Evolutionary conservation across 37 sponge, comb jelly and placozoan species (phyloP).

Genomic region (Hexactinellida sp.): DNA sequence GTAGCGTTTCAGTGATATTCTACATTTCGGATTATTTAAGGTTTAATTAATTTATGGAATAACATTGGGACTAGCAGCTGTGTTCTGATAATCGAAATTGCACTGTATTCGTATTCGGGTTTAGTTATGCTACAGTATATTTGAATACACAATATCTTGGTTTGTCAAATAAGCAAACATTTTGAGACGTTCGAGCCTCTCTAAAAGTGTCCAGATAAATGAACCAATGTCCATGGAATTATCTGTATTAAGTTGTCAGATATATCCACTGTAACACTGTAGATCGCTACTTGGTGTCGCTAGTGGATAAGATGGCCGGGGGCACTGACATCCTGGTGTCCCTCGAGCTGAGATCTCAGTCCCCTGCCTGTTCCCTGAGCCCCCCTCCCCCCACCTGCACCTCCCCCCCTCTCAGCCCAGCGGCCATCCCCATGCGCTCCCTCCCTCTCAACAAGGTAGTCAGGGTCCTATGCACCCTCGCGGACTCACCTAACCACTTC

Average conservation of each 20-base stretch:
- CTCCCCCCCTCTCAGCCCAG: background rate
- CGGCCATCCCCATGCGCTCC: background rate
- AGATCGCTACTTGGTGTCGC: background rate
- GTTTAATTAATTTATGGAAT: no score
- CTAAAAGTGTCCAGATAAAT: background rate
- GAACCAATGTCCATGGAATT: background rate
- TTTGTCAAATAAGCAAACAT: no score
- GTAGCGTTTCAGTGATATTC: no score
- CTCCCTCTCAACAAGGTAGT: background rate
- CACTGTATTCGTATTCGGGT: no score
- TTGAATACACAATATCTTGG: no score
- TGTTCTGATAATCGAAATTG: no score
- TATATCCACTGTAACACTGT: background rate
- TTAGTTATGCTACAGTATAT: no score
- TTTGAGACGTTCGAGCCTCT: no score
- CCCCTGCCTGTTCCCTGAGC: background rate
- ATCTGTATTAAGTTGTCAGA: background rate
- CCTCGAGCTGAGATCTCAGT: background rate
- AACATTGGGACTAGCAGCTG: no score
- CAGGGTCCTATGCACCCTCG: background rate
- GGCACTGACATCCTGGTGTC: background rate
- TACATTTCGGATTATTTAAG: no score
- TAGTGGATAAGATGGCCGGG: background rate
- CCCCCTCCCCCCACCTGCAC: background rate
- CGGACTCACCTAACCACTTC: conserved; percentile 3